Conservation (phyloP, 2,888 invertebrate genomes). For the Epinotia bilunana region DNA sequence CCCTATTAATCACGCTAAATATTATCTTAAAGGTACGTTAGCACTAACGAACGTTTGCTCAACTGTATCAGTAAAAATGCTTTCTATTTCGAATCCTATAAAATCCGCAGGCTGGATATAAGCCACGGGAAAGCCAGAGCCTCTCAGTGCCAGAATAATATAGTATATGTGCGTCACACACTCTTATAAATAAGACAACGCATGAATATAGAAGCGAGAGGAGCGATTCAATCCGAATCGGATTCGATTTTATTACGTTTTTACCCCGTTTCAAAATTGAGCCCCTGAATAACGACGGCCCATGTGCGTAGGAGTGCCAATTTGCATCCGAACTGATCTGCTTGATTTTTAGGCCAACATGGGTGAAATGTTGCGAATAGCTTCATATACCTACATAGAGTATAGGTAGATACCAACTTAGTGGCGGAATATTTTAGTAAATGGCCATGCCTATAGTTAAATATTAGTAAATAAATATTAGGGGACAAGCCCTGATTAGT, state of each 20-base stretch:
- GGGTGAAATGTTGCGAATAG: not conserved
- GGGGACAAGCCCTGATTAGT: no score
- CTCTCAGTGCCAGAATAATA: not conserved
- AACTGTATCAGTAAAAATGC: not conserved
- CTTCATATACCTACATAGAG: not conserved
- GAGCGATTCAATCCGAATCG: not conserved
- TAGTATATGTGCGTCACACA: not conserved
- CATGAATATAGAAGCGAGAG: not conserved
- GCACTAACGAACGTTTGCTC: not conserved
- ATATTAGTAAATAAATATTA: no score
- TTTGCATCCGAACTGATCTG: conserved; percentile 27
- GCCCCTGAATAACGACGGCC: not conserved
- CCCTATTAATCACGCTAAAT: no score
- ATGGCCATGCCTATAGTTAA: no score
- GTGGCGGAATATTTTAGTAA: no score
- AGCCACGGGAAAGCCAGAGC: not conserved
- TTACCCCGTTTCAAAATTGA: not conserved
- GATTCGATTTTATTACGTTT: not conserved
- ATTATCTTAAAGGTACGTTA: no score
- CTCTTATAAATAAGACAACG: not conserved
- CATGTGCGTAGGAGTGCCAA: conserved; percentile 8
- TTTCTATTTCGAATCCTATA: not conserved
- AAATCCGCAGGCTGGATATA: not conserved
- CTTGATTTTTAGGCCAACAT: conserved; percentile 24
- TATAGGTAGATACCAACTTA: not conserved